These are phyloP conservation scores for Dendrophyllia cribrosa DNA, from an alignment of 64 coral and sea anemone species.

Conservation along the genomic window DNA sequence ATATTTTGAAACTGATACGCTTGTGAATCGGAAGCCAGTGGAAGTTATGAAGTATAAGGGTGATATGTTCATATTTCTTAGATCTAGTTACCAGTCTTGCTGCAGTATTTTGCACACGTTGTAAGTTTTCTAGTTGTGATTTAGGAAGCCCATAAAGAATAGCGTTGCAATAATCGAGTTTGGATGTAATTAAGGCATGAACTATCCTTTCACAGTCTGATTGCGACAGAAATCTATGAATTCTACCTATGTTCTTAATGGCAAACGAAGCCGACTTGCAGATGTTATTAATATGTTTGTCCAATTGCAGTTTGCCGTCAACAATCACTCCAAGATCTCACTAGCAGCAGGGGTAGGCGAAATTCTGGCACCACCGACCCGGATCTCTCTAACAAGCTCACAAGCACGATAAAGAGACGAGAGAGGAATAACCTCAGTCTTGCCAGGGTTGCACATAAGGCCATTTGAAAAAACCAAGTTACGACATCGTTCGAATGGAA, in stretches of 20 bases:
- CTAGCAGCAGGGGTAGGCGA: not conserved
- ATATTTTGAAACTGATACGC: too few species aligned
- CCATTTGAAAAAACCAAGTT: not conserved
- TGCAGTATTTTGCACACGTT: not conserved
- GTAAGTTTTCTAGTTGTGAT: not conserved
- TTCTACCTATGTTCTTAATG: constrained; percentile 14
- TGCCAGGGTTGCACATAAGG: constrained; percentile 3
- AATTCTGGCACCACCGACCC: not conserved
- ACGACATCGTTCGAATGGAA: not conserved
- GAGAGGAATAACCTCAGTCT: constrained; percentile 5
- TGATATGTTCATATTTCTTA: not conserved
- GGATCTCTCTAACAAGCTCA: not conserved
- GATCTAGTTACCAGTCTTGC: not conserved
- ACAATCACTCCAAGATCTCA: not conserved
- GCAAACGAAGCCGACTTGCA: constrained; percentile 2
- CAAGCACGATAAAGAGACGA: not conserved
- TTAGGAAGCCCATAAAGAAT: not conserved
- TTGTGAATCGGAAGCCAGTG: too few species aligned
- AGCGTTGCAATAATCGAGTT: not conserved
- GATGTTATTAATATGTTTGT: not conserved
- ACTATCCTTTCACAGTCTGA: not conserved
- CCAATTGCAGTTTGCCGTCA: not conserved
- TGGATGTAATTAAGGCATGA: not conserved
- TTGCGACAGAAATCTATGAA: not conserved
- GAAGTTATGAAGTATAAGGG: too few species aligned